Base-by-base conservation (phyloP, 2,113 vertebrate genomes). In the Cygnus buccinator region DNA sequence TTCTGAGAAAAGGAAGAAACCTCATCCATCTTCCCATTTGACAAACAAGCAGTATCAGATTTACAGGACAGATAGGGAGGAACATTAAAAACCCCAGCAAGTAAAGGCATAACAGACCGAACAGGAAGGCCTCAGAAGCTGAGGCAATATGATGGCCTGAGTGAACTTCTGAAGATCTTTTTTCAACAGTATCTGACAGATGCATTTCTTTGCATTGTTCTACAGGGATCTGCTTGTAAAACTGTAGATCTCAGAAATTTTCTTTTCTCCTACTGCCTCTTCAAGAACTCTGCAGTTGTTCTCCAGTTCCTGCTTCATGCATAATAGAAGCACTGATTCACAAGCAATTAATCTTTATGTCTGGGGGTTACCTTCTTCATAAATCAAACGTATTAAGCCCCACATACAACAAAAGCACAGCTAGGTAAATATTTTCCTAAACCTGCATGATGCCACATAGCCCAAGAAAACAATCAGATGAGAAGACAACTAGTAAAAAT, bases 361-460 rank as follows among this genome's bases (percentile, higher is more conserved):
- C 66, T n/a, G n/a, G 10, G 16, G 21, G 44, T 37, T 39, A 65
- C 19, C 44, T 76, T 57, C 18, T 46, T 39, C 21, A 19, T 26
- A n/a, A 76, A 39, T 17, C 33, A 22, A 62, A 76, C 0, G 5
- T 28, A 62, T 21, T 1, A 37, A 63, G 13, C 11, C n/a, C 29
- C 10, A 3, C 3, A 20, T 13, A 33, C 1, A 73, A 46, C 7
- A 43, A 61, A 35, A 83, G 50, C 33, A 73, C 33, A 81, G 20
- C 50, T 14, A 35, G 6, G 11, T 9, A 43, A 2, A 1, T 0
- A 2, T 12, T 31, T 28, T 20, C 11, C 66, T 55, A 76, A 93
- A 72, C 11, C 44, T 31, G 4, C 0, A 0, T 9, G 48, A 66
- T 48, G 26, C 13, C 22, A 46, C 6, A 0, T 1, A 13, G 44